These are phyloP conservation scores for Chloroceryle inda DNA, from an alignment of 2,797 vertebrate genomes.

Conservation along the genomic window DNA sequence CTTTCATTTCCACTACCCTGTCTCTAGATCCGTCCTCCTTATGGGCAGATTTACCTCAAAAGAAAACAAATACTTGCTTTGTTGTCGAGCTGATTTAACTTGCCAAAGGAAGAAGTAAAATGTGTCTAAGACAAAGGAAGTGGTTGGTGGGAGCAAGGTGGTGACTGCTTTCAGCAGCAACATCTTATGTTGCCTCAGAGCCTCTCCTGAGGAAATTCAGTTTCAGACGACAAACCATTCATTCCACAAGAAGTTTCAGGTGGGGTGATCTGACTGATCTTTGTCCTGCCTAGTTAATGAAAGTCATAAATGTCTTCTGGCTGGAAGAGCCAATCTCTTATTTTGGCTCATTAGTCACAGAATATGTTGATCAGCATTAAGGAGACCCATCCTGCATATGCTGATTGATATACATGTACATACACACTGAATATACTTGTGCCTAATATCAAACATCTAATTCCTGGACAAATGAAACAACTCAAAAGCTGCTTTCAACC, in stretches of 20 bases:
- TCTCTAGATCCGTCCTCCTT: background rate
- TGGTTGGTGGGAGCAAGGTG: background rate
- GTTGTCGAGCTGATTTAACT: background rate
- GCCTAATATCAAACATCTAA: background rate
- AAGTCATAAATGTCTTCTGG: background rate
- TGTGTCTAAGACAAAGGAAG: background rate
- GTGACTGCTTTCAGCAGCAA: background rate
- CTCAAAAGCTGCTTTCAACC: background rate
- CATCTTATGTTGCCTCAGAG: background rate
- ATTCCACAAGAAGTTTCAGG: background rate
- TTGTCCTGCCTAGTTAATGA: background rate
- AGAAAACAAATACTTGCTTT: background rate
- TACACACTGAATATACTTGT: background rate
- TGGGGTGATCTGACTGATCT: background rate
- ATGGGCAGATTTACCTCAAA: background rate
- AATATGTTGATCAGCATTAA: background rate
- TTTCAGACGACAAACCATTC: background rate
- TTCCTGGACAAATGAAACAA: background rate
- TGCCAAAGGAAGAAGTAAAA: background rate
- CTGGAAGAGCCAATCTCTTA: background rate
- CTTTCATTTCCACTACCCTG: background rate
- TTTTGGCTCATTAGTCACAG: background rate
- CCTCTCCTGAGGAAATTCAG: background rate
- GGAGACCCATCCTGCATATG: background rate
- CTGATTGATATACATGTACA: background rate